Percentiles rank a stretch among this genome's conserved stretches.
Conservation (phyloP, 1,140 invertebrate genomes). For the Tetragnatha versicolor region DNA sequence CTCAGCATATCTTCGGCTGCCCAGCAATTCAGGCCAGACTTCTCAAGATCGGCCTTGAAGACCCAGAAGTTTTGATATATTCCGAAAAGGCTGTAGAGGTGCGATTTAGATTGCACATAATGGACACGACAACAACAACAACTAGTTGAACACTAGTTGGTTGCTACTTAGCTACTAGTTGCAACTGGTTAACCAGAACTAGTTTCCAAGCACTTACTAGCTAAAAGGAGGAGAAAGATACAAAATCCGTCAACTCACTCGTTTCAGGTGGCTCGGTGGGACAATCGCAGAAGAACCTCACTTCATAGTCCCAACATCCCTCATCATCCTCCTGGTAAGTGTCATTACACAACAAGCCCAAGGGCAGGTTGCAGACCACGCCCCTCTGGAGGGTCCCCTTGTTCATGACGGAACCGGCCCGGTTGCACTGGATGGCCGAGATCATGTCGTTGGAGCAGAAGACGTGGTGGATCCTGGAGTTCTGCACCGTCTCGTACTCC, state of each 20-base stretch:
- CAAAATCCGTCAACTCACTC: background rate
- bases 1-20: too few species aligned
- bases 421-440: constrained; percentile 61
- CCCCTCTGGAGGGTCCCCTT: constrained; percentile 57
- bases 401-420: constrained; percentile 37
- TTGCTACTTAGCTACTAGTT: too few species aligned
- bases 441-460: constrained; percentile 62
- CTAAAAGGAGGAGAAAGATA: too few species aligned
- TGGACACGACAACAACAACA: too few species aligned
- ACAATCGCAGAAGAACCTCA: constrained; percentile 65
- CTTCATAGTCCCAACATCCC: constrained; percentile 64
- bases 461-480: constrained; percentile 16
- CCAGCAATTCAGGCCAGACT: too few species aligned
- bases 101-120: too few species aligned
- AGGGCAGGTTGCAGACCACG: constrained; percentile 59
- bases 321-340: constrained; percentile 28
- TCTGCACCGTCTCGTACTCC: constrained; percentile 47
- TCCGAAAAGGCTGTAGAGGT: too few species aligned
- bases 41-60: too few species aligned
- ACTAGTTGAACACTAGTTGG: too few species aligned
- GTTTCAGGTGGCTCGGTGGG: constrained; percentile 9
- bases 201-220: too few species aligned
- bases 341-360: constrained; percentile 57
- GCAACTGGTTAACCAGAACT: too few species aligned
- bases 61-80: too few species aligned